Evolutionary conservation across 2,113 vertebrate genomes (phyloP).

Genomic region (Boleophthalmus pectinirostris): DNA sequence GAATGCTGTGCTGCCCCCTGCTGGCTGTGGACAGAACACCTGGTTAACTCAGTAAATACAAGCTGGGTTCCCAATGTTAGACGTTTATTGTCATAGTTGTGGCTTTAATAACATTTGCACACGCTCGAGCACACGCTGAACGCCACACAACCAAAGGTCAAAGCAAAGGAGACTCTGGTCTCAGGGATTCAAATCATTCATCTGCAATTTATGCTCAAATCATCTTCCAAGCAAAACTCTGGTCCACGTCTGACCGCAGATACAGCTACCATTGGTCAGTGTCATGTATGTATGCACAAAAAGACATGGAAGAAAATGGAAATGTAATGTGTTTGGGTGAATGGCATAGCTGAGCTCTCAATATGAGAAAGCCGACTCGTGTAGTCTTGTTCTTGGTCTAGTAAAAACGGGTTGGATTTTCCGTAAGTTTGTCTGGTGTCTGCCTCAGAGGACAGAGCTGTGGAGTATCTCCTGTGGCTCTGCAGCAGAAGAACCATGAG

Average conservation of each 20-base stretch:
- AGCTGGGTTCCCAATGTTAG: slow-evolving; percentile 83
- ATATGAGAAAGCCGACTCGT: slow-evolving; percentile 99
- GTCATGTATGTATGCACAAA: slow-evolving; percentile 83
- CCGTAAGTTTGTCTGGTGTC: slow-evolving; percentile 52
- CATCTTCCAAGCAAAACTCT: slow-evolving; percentile 81
- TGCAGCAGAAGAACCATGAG: slow-evolving; percentile 13
- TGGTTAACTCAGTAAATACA: not conserved
- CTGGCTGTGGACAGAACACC: not conserved
- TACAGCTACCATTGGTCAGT: slow-evolving; percentile 79
- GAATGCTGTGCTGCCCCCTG: not conserved
- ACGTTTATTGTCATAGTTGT: slow-evolving; percentile 97
- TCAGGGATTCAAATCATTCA: slow-evolving; percentile 63
- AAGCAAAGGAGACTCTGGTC: slow-evolving; percentile 76
- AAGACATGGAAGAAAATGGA: slow-evolving; percentile 74
- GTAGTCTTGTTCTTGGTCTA: slow-evolving; percentile 84
- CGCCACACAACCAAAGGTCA: slow-evolving; percentile 73
- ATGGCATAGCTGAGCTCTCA: slow-evolving; percentile 99
- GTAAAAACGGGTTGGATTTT: slow-evolving; percentile 73
- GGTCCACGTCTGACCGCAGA: slow-evolving; percentile 88
- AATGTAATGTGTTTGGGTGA: slow-evolving; percentile 60
- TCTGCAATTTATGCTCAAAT: slow-evolving; percentile 66
- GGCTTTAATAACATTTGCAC: slow-evolving; percentile 90
- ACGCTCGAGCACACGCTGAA: slow-evolving; percentile 85
- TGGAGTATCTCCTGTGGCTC: slow-evolving; percentile 49
- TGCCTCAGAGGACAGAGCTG: slow-evolving; percentile 35